Conservation (phyloP, 1,140 invertebrate genomes). For the Polypedilum pembai region DNA sequence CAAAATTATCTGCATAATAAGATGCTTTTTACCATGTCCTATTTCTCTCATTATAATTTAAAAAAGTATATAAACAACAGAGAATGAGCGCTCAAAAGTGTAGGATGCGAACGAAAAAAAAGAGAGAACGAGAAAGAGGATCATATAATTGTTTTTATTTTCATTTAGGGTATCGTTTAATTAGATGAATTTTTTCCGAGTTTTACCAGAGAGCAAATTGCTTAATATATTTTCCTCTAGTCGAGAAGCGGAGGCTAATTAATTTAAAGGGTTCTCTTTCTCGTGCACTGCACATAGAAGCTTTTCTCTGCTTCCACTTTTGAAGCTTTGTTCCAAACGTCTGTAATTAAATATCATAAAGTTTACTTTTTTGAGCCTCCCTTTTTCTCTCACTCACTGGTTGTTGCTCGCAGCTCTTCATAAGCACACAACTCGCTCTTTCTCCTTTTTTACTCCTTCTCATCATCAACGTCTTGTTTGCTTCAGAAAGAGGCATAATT, state of each 20-base stretch:
- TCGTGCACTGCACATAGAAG: not conserved
- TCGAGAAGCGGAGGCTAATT: slow-evolving; percentile 7
- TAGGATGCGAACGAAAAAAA: not conserved
- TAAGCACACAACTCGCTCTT: not conserved
- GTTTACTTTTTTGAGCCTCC: slow-evolving; percentile 11
- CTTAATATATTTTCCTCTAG: not conserved
- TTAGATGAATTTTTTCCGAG: slow-evolving; percentile 26
- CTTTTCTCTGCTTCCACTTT: not conserved
- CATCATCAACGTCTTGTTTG: not conserved
- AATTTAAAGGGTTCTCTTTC: slow-evolving; percentile 8
- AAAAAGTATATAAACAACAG: too few species aligned
- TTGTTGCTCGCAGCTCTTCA: not conserved
- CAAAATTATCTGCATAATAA: not conserved
- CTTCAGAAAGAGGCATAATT: slow-evolving; percentile 22
- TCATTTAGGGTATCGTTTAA: slow-evolving; percentile 24
- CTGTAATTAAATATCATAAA: slow-evolving; percentile 19
- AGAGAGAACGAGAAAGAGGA: not conserved
- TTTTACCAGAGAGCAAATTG: slow-evolving; percentile 13
- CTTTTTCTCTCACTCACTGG: not conserved
- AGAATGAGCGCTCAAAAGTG: too few species aligned
- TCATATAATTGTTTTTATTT: slow-evolving; percentile 25
- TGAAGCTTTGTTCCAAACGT: not conserved
- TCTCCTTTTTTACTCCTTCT: not conserved
- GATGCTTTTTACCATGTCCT: not conserved
- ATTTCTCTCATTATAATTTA: not conserved